phyloP scores from a whole-genome alignment of 2,888 invertebrate species.

The Nephrotoma guestfalica region DNA sequence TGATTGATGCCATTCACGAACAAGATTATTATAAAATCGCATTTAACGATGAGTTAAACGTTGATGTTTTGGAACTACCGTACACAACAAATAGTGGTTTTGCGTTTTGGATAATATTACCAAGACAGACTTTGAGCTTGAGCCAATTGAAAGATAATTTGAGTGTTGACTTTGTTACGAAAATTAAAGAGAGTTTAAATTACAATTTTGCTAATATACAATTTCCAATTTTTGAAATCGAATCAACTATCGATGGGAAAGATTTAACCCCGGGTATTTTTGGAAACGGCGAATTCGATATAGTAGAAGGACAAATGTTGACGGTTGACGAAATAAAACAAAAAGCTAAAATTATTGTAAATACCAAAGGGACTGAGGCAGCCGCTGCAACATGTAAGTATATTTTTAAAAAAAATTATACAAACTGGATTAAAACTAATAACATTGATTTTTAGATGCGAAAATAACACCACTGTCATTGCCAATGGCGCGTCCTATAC shows the following conservation, averaged over 20 bases:
- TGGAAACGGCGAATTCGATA: not conserved
- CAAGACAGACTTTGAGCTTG: not conserved
- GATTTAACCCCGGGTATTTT: not conserved
- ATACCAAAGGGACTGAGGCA: not conserved
- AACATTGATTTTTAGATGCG: not conserved
- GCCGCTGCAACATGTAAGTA: conserved; percentile 1
- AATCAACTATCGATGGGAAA: not conserved
- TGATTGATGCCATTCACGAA: not conserved
- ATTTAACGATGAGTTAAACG: not conserved
- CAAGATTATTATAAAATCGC: not conserved
- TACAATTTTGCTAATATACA: not conserved
- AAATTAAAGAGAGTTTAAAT: not conserved
- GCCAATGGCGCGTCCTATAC: not conserved
- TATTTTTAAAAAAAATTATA: not conserved
- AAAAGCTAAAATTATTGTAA: conserved; percentile 2
- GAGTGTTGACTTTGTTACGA: not conserved
- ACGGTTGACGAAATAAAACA: conserved; percentile 2
- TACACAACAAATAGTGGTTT: not conserved
- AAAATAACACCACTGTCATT: not conserved
- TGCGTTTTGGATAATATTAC: not conserved
- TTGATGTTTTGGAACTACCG: not conserved
- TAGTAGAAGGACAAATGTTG: not conserved
- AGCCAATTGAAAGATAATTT: not conserved
- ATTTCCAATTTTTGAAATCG: not conserved
- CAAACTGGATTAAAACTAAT: not conserved